phyloP scores from a whole-genome alignment of 2,797 vertebrate genomes.

The Heteromormyrus szaboi region DNA sequence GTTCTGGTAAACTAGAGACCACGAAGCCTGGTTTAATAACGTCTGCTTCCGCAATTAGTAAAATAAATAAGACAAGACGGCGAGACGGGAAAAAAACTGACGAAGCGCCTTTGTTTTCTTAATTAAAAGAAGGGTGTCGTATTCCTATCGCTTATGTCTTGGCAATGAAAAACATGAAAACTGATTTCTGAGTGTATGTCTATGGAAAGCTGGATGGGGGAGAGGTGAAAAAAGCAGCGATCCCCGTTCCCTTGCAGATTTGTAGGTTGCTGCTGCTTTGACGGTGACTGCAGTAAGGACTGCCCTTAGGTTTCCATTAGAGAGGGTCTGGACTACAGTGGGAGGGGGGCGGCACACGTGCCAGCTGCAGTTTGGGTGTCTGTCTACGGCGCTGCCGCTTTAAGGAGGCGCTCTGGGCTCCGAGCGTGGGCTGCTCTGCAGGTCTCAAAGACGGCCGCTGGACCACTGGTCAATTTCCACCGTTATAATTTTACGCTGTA shows the following conservation, averaged over 20 bases:
- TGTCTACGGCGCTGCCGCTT: slow-evolving; percentile 1
- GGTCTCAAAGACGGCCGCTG: not conserved
- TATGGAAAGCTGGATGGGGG: not conserved
- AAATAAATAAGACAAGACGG: not conserved
- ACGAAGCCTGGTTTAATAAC: not conserved
- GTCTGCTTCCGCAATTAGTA: not conserved
- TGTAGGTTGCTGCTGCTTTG: not conserved
- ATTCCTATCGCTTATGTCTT: not conserved
- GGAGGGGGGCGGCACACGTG: not conserved
- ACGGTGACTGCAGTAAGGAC: not conserved
- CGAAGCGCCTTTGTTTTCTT: not conserved
- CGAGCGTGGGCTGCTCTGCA: not conserved
- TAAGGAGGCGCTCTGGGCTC: not conserved
- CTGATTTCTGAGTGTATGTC: not conserved
- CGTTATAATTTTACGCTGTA: not conserved
- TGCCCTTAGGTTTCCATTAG: slow-evolving; percentile 2
- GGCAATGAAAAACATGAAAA: not conserved
- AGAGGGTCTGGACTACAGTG: not conserved
- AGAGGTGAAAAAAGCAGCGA: not conserved
- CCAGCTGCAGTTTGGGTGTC: not conserved
- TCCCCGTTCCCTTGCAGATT: not conserved
- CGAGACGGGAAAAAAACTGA: not conserved
- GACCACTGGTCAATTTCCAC: not conserved
- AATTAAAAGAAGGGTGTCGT: not conserved
- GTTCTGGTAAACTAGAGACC: not conserved